Evolutionary conservation across 2,888 invertebrate genomes (phyloP).

Genomic region (Mellilla xanthometata): DNA sequence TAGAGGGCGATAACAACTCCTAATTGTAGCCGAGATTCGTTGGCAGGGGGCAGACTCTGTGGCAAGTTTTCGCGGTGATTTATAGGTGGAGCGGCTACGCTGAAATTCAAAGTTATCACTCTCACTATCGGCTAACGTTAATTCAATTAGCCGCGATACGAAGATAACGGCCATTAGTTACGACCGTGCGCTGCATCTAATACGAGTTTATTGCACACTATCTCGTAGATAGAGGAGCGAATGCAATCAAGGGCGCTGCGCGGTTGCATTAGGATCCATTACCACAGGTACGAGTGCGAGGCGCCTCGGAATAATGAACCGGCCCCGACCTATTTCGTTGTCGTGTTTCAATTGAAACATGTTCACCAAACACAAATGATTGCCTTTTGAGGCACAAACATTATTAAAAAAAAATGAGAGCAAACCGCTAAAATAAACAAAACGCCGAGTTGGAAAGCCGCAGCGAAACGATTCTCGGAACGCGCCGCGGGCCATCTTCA

Average conservation of each 20-base stretch:
- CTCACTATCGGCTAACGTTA: conserved; percentile 32
- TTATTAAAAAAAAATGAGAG: conserved; percentile 11
- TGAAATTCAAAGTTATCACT: conserved; percentile 33
- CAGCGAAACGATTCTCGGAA: conserved; percentile 10
- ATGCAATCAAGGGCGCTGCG: conserved; percentile 43
- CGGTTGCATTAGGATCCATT: conserved; percentile 47
- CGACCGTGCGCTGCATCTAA: conserved; percentile 34
- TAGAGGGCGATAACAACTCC: conserved; percentile 36
- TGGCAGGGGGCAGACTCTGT: conserved; percentile 1
- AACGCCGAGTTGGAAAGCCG: conserved; percentile 11
- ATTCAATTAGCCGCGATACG: conserved; percentile 36
- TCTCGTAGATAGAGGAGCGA: conserved; percentile 45
- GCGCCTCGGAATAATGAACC: conserved; percentile 8
- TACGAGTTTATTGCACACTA: conserved; percentile 30
- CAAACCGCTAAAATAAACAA: conserved; percentile 23
- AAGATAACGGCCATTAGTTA: conserved; percentile 23
- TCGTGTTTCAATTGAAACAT: conserved; percentile 7
- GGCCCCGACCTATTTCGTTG: conserved; percentile 10
- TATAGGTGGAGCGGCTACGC: conserved; percentile 13
- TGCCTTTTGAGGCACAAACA: conserved; percentile 11
- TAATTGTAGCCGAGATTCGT: conserved; percentile 19
- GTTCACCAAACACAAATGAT: not conserved
- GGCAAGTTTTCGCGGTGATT: conserved; percentile 34
- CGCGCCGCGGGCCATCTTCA: conserved; percentile 20
- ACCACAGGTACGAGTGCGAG: conserved; percentile 17